phyloP scores from a whole-genome alignment of 35 echinoderm and acorn worm genomes.

The Antedon bifida region DNA sequence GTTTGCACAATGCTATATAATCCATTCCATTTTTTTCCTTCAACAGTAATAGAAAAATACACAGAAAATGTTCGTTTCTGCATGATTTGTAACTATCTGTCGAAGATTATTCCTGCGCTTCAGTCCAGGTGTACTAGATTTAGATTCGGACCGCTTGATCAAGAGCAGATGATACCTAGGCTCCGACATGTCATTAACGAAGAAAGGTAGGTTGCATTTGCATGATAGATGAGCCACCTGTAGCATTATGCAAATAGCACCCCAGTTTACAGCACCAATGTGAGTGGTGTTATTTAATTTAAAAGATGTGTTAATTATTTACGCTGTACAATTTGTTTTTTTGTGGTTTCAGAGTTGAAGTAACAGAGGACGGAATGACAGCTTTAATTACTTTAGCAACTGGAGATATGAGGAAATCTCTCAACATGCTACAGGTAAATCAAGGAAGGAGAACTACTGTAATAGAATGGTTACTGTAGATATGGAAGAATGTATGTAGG shows the following conservation, averaged over 20 bases:
- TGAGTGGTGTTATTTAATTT: too few species aligned
- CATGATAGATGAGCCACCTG: too few species aligned
- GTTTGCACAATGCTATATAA: neutral
- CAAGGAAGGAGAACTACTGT: too few species aligned
- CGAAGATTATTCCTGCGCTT: conserved; percentile 87
- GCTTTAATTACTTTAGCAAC: conserved; percentile 74
- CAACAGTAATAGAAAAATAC: conserved; percentile 84
- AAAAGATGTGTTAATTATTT: too few species aligned
- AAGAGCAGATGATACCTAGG: conserved; percentile 14
- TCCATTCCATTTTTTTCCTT: neutral
- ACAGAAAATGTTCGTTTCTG: conserved; percentile 96
- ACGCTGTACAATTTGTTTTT: neutral
- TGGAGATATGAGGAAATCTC: conserved; percentile 74
- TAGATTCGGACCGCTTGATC: conserved; percentile 23
- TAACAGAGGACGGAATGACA: conserved; percentile 81
- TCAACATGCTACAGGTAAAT: conserved; percentile 86
- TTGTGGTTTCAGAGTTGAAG: conserved; percentile 39
- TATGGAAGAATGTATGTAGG: too few species aligned
- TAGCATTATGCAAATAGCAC: too few species aligned
- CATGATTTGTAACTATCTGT: conserved; percentile 91
- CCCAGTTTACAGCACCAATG: too few species aligned
- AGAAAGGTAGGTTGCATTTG: conserved; percentile 52
- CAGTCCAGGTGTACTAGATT: conserved; percentile 92
- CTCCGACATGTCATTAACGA: conserved; percentile 63
- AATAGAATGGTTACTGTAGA: too few species aligned